Percentiles rank a stretch among this genome's conserved stretches.
phyloP scores from a whole-genome alignment of 1,140 invertebrate genomes.

The Brachionus paranguensis region DNA sequence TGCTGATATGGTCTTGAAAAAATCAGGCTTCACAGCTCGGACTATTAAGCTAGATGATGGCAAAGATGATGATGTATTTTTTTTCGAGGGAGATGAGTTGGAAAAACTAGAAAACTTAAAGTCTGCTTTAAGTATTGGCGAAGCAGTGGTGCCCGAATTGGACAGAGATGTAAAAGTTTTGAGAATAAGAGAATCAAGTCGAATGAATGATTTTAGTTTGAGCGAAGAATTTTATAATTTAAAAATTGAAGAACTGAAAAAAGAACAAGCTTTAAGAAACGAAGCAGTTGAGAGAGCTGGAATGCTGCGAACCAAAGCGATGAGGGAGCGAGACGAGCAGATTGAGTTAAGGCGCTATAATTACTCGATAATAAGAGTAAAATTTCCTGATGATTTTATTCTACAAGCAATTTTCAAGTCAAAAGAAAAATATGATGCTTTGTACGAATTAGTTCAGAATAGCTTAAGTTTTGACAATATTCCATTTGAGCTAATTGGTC shows the following conservation, averaged over 20 bases:
- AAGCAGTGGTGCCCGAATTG: constrained; percentile 72
- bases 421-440: neutral
- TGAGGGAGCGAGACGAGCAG: constrained; percentile 78
- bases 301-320: constrained; percentile 80
- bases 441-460: constrained; percentile 1
- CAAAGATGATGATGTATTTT: constrained; percentile 49
- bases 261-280: constrained; percentile 65
- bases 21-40: constrained; percentile 68
- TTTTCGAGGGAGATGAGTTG: constrained; percentile 51
- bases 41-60: constrained; percentile 45
- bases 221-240: constrained; percentile 72
- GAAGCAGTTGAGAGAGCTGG: constrained; percentile 72
- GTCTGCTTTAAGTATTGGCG: constrained; percentile 70
- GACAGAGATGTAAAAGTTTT: constrained; percentile 79
- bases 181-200: constrained; percentile 64
- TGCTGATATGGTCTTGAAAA: constrained; percentile 70
- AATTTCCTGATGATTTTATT: constrained; percentile 77
- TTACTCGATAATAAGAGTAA: constrained; percentile 73
- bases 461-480: constrained; percentile 47
- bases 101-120: constrained; percentile 62
- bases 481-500: constrained; percentile 47
- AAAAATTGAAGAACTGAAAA: constrained; percentile 71
- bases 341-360: constrained; percentile 72
- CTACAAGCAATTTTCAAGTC: constrained; percentile 60
- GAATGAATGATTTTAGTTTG: constrained; percentile 3